These are phyloP conservation scores for Bufo gargarizans DNA, from an alignment of 2,113 vertebrate species.

Conservation along the genomic window DNA sequence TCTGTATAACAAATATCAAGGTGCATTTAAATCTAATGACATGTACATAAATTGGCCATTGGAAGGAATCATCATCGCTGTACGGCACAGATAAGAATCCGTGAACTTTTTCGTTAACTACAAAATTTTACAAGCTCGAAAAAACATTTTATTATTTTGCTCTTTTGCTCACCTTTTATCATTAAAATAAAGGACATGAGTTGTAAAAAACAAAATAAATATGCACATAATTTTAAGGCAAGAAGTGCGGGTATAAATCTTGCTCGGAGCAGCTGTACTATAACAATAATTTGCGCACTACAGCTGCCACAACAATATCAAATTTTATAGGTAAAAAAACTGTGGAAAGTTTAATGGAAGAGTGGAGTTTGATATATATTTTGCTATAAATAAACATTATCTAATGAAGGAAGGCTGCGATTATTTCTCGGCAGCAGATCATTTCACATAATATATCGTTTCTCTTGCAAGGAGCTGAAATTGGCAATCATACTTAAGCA, in stretches of 20 bases:
- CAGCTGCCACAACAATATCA: slow-evolving; percentile 81
- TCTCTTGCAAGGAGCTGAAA: slow-evolving; percentile 67
- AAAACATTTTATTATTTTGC: slow-evolving; percentile 67
- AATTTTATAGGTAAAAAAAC: slow-evolving; percentile 81
- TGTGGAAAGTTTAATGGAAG: slow-evolving; percentile 79
- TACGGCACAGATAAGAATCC: slow-evolving; percentile 58
- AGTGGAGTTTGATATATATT: slow-evolving; percentile 75
- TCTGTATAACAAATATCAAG: neutral
- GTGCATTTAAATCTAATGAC: neutral
- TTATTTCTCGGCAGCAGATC: slow-evolving; percentile 72
- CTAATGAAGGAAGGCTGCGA: slow-evolving; percentile 78
- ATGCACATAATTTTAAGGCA: slow-evolving; percentile 76
- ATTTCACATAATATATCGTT: slow-evolving; percentile 71
- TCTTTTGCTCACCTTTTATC: slow-evolving; percentile 76
- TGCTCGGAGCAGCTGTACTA: slow-evolving; percentile 76
- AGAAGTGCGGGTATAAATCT: slow-evolving; percentile 74
- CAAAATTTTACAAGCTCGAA: slow-evolving; percentile 57
- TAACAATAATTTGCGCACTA: slow-evolving; percentile 73
- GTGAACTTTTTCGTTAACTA: slow-evolving; percentile 56
- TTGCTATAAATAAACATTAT: slow-evolving; percentile 78
- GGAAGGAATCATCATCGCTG: slow-evolving; percentile 55
- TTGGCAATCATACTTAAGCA: slow-evolving; percentile 67
- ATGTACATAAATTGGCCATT: slow-evolving; percentile 27
- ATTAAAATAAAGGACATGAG: slow-evolving; percentile 75
- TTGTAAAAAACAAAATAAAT: slow-evolving; percentile 78